Evolutionary conservation across 92 coral and sea anemone genomes (phyloP), one percentile per base, ranked within the genome.

Genomic region (Micromussa lordhowensis): DNA sequence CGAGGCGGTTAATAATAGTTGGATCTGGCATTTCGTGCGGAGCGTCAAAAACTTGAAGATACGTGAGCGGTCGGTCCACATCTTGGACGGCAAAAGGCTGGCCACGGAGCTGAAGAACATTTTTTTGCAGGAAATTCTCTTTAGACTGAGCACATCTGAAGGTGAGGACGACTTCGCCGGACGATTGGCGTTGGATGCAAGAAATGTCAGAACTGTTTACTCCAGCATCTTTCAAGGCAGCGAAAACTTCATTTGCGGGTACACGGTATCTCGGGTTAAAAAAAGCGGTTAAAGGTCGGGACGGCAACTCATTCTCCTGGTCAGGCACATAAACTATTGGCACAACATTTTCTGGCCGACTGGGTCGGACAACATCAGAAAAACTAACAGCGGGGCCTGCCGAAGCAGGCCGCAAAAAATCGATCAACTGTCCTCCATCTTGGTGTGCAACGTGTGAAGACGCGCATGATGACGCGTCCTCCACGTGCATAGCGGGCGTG

Each of bases 21-120:
- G 80, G 3, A n/a, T 88, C 91, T 0, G 87, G 91, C 51, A 88
- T 57, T 26, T 88, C 87, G 22, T 80, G 68, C 0, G 85, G 84
- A 0, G 86, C 80, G 31, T 87, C 90, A 49, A 78, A 87, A 6
- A 87, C n/a, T 38, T 82, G 78, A 0, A 78, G 8, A 12, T 59
- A 85, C 0, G 88, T 79, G 0, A 77, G 26, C 13, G 75, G 89
- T 22, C 49, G 72, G 40, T 87, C 90, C 0, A 69, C 78, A 53
- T 87, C 90, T 68, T 87, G 78, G 0, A 87, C 1, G 8, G 82
- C 82, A 12, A 34, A n/a, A 0, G 51, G 89, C 1, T 14, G 17
- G 0, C 29, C 83, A 0, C 21, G 29, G 21, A 85, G 30, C 1
- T 26, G 2, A 0, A 85, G 9, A 2, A 29, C 29, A 13, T 22